Conservation (phyloP, 2,888 invertebrate genomes). For the Stenodema calcarata region DNA sequence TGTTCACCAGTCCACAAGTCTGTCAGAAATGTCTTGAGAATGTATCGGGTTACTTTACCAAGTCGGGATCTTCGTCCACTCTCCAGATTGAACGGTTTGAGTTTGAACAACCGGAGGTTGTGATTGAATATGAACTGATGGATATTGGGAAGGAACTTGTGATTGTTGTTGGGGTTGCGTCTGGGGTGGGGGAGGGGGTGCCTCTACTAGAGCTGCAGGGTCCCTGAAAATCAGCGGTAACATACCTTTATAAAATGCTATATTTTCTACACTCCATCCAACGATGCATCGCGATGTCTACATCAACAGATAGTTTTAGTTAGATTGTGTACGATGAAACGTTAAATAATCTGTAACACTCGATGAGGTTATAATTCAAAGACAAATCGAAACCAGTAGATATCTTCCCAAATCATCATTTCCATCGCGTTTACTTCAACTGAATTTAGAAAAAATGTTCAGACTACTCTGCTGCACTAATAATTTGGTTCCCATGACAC, state of each 20-base stretch:
- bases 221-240: conserved; percentile 28
- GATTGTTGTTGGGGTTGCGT: not conserved
- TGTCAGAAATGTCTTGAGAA: not conserved
- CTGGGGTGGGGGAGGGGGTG: not conserved
- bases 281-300: too few species aligned
- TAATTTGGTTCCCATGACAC: too few species aligned
- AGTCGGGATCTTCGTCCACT: conserved; percentile 35
- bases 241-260: not conserved
- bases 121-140: not conserved
- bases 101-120: not conserved
- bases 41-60: not conserved
- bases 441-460: too few species aligned
- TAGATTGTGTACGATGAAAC: too few species aligned
- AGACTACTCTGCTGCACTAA: too few species aligned
- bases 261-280: too few species aligned
- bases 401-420: too few species aligned
- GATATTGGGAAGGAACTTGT: not conserved
- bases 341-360: too few species aligned
- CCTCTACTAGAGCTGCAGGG: not conserved
- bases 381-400: too few species aligned
- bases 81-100: not conserved
- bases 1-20: not conserved
- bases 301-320: too few species aligned
- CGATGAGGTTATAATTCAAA: too few species aligned
- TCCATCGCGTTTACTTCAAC: too few species aligned